A percentile compares a stretch with the other conserved stretches of the same genome.
Evolutionary conservation across 2,888 invertebrate species (phyloP).

Genomic region (Phorcus lineatus): DNA sequence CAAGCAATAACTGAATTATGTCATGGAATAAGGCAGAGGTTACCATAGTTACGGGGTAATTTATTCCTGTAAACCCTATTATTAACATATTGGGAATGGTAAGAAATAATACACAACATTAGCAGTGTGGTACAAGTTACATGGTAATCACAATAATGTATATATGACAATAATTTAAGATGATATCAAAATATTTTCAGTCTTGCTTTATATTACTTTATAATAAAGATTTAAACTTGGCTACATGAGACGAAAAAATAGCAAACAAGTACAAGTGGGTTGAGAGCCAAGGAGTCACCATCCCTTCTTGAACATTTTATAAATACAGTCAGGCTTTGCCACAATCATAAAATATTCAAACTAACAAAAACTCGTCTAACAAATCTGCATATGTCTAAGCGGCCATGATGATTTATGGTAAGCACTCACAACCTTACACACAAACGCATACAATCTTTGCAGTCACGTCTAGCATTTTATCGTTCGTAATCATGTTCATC

Average conservation of each 20-base stretch:
- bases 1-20: background rate
- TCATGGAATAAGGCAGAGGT: background rate
- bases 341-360: background rate
- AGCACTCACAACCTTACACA: background rate
- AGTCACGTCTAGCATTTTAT: background rate
- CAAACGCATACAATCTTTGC: background rate
- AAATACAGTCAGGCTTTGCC: background rate
- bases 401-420: background rate
- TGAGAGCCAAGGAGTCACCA: background rate
- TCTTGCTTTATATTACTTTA: background rate
- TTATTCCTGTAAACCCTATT: background rate
- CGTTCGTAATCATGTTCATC: background rate
- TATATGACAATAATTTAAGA: constrained; percentile 9
- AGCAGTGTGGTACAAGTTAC: background rate
- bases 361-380: background rate
- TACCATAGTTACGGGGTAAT: background rate
- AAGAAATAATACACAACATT: background rate
- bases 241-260: background rate
- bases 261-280: background rate
- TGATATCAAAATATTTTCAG: constrained; percentile 13
- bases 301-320: too few relatives aligned
- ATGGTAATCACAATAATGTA: background rate
- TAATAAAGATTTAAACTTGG: constrained; percentile 3
- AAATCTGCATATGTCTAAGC: background rate
- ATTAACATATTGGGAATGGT: background rate